phyloP scores from a whole-genome alignment of 2,797 vertebrate genomes.

The Characodon lateralis region DNA sequence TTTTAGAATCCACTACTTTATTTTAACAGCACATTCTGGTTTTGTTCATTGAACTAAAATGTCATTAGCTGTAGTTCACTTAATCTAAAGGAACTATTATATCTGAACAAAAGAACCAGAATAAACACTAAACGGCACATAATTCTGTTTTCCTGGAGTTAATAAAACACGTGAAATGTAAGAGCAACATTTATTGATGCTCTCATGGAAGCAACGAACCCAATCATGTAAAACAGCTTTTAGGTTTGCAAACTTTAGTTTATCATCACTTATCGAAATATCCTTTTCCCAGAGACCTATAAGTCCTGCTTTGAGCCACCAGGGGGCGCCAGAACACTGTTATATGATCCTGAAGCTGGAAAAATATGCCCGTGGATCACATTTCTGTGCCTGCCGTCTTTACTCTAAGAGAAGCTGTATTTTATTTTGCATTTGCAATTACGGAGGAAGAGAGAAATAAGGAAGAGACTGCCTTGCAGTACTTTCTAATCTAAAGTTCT shows the following conservation, averaged over 20 bases:
- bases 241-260: not conserved
- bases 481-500: not conserved
- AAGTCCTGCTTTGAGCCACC: not conserved
- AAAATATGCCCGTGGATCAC: not conserved
- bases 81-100: no score
- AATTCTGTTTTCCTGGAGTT: not conserved
- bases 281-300: not conserved
- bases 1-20: no score
- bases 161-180: no score
- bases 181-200: no score
- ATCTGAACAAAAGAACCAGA: not conserved
- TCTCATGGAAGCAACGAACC: no score
- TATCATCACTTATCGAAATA: not conserved
- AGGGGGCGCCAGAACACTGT: slow-evolving; percentile 14
- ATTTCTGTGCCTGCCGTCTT: not conserved
- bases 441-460: no score
- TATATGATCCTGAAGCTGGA: not conserved
- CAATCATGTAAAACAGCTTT: not conserved
- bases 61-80: no score
- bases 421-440: not conserved
- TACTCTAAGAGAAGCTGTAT: not conserved
- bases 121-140: not conserved
- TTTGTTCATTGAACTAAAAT: no score
- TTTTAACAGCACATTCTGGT: no score
- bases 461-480: not conserved